Evolutionary conservation across 2,888 invertebrate genomes (phyloP), one percentile per base, ranked within the genome.

Genomic region (Agrilus mali): DNA sequence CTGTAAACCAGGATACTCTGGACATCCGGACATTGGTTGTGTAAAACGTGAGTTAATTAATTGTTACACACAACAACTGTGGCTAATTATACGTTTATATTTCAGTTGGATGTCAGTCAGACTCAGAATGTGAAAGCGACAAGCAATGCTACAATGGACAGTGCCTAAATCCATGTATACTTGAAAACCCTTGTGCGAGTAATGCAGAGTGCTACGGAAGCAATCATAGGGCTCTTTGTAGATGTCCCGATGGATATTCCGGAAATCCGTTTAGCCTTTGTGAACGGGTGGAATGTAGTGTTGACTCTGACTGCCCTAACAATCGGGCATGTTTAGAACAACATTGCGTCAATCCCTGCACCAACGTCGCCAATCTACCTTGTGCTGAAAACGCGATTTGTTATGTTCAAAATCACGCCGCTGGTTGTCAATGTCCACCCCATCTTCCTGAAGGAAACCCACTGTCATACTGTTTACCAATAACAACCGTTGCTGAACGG

Each of bases 361-460:
- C 77, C 13, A 64, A 68, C 20, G 70, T 77, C 46, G 73, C 74
- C 12, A 69, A 71, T 45, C 80, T 78, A 51, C 84, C 84, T 1
- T 92, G 92, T 55, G 90, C 88, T 0, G 77, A 77, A 49, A 89
- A 89, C 56, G 90, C 90, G 1, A 69, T 82, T 44, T 92, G 90
- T 56, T 82, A 78, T 52, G 79, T 84, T 1, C 74, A 82, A 52
- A 86, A 87, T 59, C 90, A 93, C 61, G 78, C 75, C 1, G 82
- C 87, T 0, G 76, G 79, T 8, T 93, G 93, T 60, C 78, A 80
- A 55, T 93, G 93, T 60, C 92, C 90, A 5, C 74, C 83, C 22
- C 74, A 83, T 47, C 64, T 84, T 42, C 87, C 88, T 1, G 63
- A 78, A 41, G 92, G 90, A 49, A 85, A 89, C 66, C 86, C 92